Percentiles rank a stretch among this genome's conserved stretches.
Conservation (phyloP, 2,113 vertebrate genomes). For the Philantomba maxwellii region DNA sequence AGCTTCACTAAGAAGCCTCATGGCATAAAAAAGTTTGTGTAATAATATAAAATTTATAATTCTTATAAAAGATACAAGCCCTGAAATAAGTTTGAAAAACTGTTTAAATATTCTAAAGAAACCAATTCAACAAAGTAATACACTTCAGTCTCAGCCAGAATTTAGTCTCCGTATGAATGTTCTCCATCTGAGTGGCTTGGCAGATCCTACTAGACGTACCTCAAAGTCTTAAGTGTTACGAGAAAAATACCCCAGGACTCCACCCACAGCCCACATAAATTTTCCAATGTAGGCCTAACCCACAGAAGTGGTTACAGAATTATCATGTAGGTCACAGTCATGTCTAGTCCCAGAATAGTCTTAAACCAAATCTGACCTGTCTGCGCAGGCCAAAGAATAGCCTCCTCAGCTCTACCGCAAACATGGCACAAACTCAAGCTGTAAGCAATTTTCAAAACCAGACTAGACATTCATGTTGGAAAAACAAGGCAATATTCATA, state of each 20-base stretch:
- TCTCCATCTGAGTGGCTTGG: conserved; percentile 47
- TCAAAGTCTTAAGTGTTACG: conserved; percentile 41
- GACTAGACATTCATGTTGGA: background rate
- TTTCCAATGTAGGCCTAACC: conserved; percentile 41
- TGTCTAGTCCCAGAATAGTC: conserved; percentile 48
- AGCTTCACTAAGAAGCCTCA: background rate
- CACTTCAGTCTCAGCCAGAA: conserved; percentile 15
- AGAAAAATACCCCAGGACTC: conserved; percentile 50
- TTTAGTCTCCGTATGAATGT: conserved; percentile 45
- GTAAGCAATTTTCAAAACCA: conserved; percentile 40
- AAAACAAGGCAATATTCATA: conserved; percentile 41
- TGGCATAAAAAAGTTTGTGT: background rate
- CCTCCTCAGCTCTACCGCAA: background rate
- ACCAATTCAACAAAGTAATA: conserved; percentile 37
- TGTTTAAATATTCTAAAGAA: conserved; percentile 39
- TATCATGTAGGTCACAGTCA: conserved; percentile 1
- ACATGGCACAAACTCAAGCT: conserved; percentile 7
- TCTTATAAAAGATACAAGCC: conserved; percentile 21
- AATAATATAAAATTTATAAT: conserved; percentile 36
- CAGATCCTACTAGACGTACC: background rate
- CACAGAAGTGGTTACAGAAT: conserved; percentile 49
- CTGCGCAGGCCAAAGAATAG: background rate
- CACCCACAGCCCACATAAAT: conserved; percentile 60
- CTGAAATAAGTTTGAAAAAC: conserved; percentile 49
- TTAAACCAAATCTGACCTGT: conserved; percentile 39